Evolutionary conservation across 1,140 invertebrate genomes (phyloP).

Genomic region (Odontomachus brunneus): DNA sequence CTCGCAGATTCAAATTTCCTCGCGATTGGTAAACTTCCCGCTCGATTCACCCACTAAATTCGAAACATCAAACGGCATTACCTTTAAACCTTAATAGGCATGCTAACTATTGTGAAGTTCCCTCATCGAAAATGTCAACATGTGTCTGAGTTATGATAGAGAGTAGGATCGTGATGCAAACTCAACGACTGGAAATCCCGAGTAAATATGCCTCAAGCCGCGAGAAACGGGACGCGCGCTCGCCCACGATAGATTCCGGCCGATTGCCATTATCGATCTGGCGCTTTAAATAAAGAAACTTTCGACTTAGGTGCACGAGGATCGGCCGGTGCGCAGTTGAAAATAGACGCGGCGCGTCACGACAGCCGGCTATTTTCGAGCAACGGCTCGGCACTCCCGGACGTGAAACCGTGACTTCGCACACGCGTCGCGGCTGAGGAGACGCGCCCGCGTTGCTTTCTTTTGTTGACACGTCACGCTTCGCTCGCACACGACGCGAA

Average conservation of each 20-base stretch:
- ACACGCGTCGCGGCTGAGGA: conserved; percentile 62
- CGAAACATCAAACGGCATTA: background rate
- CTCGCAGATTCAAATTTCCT: background rate
- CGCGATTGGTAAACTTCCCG: background rate
- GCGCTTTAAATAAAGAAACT: conserved; percentile 44
- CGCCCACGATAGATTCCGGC: background rate
- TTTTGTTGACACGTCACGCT: background rate
- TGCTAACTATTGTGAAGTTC: background rate
- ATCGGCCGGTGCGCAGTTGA: conserved; percentile 35
- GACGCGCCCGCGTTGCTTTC: conserved; percentile 17
- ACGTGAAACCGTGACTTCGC: conserved; percentile 64
- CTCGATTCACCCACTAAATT: background rate
- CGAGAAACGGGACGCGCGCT: background rate
- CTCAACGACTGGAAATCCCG: background rate
- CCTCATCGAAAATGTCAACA: background rate
- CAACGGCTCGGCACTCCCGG: conserved; percentile 37
- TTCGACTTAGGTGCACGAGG: conserved; percentile 5
- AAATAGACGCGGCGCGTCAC: conserved; percentile 61
- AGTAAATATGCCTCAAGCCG: too few species aligned
- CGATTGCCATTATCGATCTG: conserved; percentile 9
- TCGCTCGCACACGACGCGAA: background rate
- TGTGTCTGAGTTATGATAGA: background rate
- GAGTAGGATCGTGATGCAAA: background rate
- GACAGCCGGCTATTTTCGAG: conserved; percentile 65
- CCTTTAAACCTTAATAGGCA: background rate